Percentiles rank a stretch among this genome's conserved stretches.
Evolutionary conservation across 2,888 invertebrate species (phyloP).

Genomic region (Harpalus rubripes): DNA sequence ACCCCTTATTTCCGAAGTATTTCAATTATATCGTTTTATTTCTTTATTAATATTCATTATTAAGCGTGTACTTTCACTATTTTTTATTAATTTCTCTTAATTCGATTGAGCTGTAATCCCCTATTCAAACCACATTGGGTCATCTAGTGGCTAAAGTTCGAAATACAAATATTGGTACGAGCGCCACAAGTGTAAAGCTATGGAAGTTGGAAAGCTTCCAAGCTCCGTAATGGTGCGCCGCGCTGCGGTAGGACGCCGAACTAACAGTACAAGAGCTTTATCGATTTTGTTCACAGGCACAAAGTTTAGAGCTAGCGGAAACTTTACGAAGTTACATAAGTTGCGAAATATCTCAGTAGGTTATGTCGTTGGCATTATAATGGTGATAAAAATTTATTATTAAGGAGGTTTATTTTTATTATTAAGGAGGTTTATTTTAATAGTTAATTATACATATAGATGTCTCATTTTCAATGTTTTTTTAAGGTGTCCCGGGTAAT

Average conservation of each 20-base stretch:
- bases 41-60: no score
- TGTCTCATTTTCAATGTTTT: no score
- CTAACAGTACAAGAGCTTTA: constrained; percentile 27
- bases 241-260: constrained; percentile 44
- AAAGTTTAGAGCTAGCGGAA: constrained; percentile 39
- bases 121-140: background rate
- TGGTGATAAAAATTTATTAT: background rate
- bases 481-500: no score
- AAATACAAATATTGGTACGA: constrained; percentile 1
- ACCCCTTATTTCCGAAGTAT: no score
- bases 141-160: constrained; percentile 40
- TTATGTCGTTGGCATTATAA: background rate
- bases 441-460: no score
- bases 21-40: no score
- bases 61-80: no score
- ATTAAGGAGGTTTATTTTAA: no score
- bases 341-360: background rate
- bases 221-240: constrained; percentile 4
- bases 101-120: no score
- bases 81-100: no score
- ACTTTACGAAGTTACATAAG: background rate
- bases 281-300: constrained; percentile 44
- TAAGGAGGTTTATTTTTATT: no score
- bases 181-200: constrained; percentile 43
- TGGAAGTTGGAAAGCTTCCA: constrained; percentile 8